A percentile compares a stretch with the other conserved stretches of the same genome.
These are phyloP conservation scores for Proteles cristata DNA, from an alignment of 2,113 vertebrate genomes.

Conservation along the genomic window DNA sequence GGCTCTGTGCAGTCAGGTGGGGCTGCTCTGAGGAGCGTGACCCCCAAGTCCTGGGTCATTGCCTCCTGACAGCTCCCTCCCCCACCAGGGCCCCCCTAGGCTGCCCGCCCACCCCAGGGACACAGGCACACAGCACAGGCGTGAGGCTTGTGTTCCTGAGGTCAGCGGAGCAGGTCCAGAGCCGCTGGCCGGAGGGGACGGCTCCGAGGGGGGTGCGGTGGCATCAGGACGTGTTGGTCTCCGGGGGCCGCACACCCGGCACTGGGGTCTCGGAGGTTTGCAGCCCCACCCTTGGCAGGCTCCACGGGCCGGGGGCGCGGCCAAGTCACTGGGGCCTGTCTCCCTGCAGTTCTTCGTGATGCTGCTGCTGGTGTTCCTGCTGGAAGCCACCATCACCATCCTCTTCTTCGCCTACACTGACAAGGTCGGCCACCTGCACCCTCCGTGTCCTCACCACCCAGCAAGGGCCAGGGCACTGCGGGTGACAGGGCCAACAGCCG, in stretches of 20 bases:
- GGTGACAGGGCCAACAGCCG: background rate
- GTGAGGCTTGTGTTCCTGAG: background rate
- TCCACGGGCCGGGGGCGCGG: fast-evolving
- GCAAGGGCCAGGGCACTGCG: fast-evolving
- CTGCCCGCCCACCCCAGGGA: background rate
- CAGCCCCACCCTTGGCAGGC: background rate
- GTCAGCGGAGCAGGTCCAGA: fast-evolving
- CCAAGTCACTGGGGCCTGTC: background rate
- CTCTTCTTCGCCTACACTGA: conserved; percentile 98
- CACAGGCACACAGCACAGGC: background rate
- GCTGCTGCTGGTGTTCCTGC: conserved; percentile 95
- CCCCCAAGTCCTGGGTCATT: too few relatives aligned
- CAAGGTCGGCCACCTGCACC: conserved; percentile 86
- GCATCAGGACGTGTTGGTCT: fast-evolving
- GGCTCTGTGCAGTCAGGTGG: fast-evolving
- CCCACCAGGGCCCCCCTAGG: background rate
- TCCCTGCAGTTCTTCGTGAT: conserved; percentile 95
- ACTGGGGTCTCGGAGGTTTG: too few relatives aligned
- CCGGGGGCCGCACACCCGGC: background rate
- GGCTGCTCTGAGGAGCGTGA: background rate
- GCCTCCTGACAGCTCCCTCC: background rate
- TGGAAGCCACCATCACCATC: conserved; percentile 94
- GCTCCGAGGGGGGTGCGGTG: background rate
- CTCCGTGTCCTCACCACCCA: background rate
- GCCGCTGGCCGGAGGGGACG: fast-evolving